Percentiles rank a stretch among this genome's conserved stretches.
These are phyloP conservation scores for Brenthis daphne DNA, from an alignment of 2,888 invertebrate genomes.

Conservation along the genomic window DNA sequence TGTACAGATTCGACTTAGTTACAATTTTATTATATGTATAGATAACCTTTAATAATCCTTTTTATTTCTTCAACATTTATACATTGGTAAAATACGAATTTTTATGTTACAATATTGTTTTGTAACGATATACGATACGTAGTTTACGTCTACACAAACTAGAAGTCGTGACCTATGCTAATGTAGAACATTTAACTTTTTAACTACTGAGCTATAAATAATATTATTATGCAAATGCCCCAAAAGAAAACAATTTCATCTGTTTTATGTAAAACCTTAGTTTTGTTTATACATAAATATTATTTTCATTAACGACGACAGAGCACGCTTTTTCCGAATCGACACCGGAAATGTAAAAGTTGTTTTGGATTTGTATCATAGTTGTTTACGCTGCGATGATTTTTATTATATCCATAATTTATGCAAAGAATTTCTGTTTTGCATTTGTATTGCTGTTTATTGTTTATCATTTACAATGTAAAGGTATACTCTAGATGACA, in stretches of 20 bases:
- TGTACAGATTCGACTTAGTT: no score
- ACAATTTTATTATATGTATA: no score
- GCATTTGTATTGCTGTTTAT: conserved; percentile 6
- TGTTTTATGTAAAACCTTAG: conserved; percentile 37
- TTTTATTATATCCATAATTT: conserved; percentile 20
- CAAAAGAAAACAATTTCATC: conserved; percentile 35
- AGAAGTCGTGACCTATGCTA: conserved; percentile 13
- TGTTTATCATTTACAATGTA: background rate
- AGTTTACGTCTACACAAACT: conserved; percentile 3
- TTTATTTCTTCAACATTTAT: no score
- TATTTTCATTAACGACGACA: conserved; percentile 38
- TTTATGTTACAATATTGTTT: no score
- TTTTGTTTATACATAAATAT: conserved; percentile 28
- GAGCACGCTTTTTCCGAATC: conserved; percentile 51
- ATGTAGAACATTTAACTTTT: conserved; percentile 7
- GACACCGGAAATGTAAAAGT: conserved; percentile 50
- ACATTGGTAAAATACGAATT: no score
- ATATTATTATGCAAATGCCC: conserved; percentile 39
- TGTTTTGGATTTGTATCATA: conserved; percentile 22
- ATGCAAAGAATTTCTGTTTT: conserved; percentile 19
- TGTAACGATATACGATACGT: no score
- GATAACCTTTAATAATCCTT: no score
- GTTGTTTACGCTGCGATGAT: conserved; percentile 14
- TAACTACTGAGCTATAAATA: conserved; percentile 13
- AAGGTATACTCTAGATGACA: background rate